Evolutionary conservation across 2,797 vertebrate genomes (phyloP), one percentile per base, ranked within the genome.

Genomic region (Thalassophryne amazonica): DNA sequence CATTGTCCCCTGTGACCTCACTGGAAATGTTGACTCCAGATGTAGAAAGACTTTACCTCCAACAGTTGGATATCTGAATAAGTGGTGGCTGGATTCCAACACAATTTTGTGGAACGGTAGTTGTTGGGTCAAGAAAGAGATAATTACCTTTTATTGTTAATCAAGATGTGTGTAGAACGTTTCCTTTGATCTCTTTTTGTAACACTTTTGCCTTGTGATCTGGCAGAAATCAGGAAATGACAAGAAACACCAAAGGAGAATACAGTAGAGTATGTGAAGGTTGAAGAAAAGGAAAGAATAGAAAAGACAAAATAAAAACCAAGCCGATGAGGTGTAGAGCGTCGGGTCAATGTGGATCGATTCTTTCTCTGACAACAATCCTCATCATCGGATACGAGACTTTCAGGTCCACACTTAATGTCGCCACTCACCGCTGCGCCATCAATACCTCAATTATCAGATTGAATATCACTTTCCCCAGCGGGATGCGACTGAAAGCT

Each of bases 381-480:
- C 67, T 66, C 61, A 50, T 54, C 55, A 37, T 40, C 11, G 14
- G 49, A 62, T 58, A 28, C 60, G 30, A 78, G 73, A 73, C 60
- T 60, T 80, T 77, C 55, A 75, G 67, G 63, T 56, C 38, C 75
- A 76, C 74, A 77, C 78, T 85, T 76, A 81, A 65, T 73, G 76
- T 82, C 64, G 3, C 49, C 63, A 61, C 74, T 67, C 50, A 11
- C 42, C 63, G 39, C 39, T 12, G n/a, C 67, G 84, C 65, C 58
- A 78, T 76, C 76, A 64, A 62, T 69, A 81, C 65, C 27, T 80
- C 81, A 79, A 73, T 87, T 75, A 85, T 80, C 75, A 51, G 75
- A 68, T 61, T 69, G 60, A 72, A 65, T 78, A 68, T 76, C 60
- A 9, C 54, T 52, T 59, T 62, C 46, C 57, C 29, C 46, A 27